These are phyloP conservation scores for Hecatera dysodea DNA, from an alignment of 2,888 invertebrate genomes.

Conservation along the genomic window DNA sequence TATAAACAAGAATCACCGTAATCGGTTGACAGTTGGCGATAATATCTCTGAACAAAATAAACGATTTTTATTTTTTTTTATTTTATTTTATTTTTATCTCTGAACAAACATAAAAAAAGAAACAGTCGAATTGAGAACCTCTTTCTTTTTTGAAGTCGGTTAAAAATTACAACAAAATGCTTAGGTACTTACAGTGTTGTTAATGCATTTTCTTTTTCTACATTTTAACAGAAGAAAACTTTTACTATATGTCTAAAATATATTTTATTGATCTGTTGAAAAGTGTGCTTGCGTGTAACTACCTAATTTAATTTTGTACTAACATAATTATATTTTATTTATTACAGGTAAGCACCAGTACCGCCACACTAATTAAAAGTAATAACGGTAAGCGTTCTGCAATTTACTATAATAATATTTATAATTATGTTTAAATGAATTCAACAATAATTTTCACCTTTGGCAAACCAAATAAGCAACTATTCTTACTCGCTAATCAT, in stretches of 20 bases:
- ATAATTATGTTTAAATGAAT: not conserved
- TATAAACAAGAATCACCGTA: too few species aligned
- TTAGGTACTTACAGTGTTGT: not conserved
- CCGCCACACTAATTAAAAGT: conserved; percentile 13
- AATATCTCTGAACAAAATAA: too few species aligned
- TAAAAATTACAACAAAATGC: too few species aligned
- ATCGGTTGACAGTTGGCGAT: too few species aligned
- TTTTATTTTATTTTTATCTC: too few species aligned
- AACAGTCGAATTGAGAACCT: too few species aligned
- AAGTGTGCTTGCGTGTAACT: not conserved
- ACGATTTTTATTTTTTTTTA: too few species aligned
- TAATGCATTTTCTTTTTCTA: not conserved
- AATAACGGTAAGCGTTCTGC: conserved; percentile 41
- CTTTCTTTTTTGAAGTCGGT: too few species aligned
- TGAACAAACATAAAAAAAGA: too few species aligned
- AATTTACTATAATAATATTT: too few species aligned
- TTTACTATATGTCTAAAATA: not conserved
- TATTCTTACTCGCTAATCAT: conserved; percentile 43
- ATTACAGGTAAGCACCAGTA: conserved; percentile 65
- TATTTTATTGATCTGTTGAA: not conserved
- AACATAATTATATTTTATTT: conserved; percentile 28
- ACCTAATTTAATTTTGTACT: conserved; percentile 7
- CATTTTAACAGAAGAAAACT: not conserved
- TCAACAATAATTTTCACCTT: conserved; percentile 20
- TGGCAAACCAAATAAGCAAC: conserved; percentile 17